Conservation (phyloP, 1,140 invertebrate species). For the Drusus annulatus region DNA sequence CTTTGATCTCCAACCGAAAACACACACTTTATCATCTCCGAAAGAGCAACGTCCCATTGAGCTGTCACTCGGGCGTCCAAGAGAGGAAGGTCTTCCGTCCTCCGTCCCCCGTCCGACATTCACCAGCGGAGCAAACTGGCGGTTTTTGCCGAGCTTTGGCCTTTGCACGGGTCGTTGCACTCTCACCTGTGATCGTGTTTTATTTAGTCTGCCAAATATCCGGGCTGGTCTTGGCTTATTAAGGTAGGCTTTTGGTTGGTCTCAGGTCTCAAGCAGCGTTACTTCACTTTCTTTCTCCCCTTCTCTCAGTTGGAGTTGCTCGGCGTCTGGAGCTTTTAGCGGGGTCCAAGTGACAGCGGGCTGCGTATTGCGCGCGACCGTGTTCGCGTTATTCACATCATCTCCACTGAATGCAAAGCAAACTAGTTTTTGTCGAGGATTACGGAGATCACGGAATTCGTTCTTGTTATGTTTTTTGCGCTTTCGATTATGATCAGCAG, state of each 20-base stretch:
- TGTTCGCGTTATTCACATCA: slow-evolving; percentile 4
- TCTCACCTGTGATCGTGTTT: slow-evolving; percentile 19
- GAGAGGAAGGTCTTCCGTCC: background rate
- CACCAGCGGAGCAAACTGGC: background rate
- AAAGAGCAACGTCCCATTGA: slow-evolving; percentile 20
- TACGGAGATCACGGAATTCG: slow-evolving; percentile 18
- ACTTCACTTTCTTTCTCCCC: slow-evolving; percentile 17
- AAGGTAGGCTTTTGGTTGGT: background rate
- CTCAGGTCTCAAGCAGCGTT: background rate
- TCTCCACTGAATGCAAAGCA: slow-evolving; percentile 15
- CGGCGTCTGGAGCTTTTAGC: slow-evolving; percentile 6
- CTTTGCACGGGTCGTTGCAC: slow-evolving; percentile 12
- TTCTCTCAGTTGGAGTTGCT: background rate
- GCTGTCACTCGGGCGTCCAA: slow-evolving; percentile 4
- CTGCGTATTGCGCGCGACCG: background rate
- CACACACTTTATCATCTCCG: slow-evolving; percentile 13
- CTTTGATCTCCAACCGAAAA: slow-evolving; percentile 31
- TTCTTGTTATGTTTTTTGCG: slow-evolving; percentile 32
- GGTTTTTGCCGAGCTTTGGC: background rate
- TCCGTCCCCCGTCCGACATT: background rate
- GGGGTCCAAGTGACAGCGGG: background rate
- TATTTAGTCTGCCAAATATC: slow-evolving; percentile 24
- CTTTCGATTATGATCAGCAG: slow-evolving; percentile 18
- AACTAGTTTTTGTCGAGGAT: slow-evolving; percentile 26
- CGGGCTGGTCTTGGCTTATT: slow-evolving; percentile 1